phyloP scores from a whole-genome alignment of 2,888 invertebrate genomes.

The Rhagonycha lutea region DNA sequence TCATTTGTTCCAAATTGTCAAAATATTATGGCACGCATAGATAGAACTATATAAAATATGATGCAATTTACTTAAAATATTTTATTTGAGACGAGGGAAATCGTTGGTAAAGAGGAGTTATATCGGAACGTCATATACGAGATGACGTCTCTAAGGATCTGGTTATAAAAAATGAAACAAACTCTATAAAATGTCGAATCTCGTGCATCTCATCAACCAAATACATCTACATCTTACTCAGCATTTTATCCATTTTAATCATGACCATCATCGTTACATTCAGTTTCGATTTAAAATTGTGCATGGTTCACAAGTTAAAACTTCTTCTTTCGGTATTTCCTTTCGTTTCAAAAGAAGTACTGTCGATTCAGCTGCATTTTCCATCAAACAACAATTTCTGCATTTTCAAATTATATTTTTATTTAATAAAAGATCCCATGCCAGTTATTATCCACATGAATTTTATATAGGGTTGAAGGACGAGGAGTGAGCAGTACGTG shows the following conservation, averaged over 20 bases:
- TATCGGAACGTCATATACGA: conserved; percentile 35
- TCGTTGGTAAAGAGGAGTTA: conserved; percentile 41
- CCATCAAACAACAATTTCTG: not conserved
- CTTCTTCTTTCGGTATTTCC: not conserved
- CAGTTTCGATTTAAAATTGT: not conserved
- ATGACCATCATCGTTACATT: not conserved
- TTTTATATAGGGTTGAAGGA: conserved; percentile 15
- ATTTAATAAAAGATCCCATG: not conserved
- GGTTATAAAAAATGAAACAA: conserved; percentile 48
- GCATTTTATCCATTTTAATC: not conserved
- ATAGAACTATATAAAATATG: conserved; percentile 20
- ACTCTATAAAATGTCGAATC: conserved; percentile 51
- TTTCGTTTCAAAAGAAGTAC: not conserved
- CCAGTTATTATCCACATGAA: not conserved
- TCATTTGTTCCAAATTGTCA: conserved; percentile 34
- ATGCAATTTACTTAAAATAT: conserved; percentile 29
- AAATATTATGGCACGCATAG: conserved; percentile 28
- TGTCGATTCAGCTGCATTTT: not conserved
- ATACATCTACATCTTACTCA: conserved; percentile 4
- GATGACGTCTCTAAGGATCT: conserved; percentile 34
- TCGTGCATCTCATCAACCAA: conserved; percentile 49
- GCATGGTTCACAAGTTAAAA: not conserved
- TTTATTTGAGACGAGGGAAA: conserved; percentile 34
- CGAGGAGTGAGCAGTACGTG: conserved; percentile 7
- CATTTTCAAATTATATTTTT: not conserved